Conservation (phyloP, 2,797 vertebrate species). For the Sebastes taczanowskii region DNA sequence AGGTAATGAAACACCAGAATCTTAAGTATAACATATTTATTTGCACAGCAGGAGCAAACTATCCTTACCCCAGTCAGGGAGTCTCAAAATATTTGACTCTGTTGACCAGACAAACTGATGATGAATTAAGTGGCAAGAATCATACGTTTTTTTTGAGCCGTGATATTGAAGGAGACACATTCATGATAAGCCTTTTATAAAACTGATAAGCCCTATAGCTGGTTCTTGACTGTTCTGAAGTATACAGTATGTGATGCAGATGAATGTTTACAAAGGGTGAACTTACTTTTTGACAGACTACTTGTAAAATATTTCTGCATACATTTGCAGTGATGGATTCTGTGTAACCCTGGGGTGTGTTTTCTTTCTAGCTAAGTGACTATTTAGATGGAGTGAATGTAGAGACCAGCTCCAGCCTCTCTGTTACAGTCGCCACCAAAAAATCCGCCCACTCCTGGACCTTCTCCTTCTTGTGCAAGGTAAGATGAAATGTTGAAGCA, state of each 20-base stretch:
- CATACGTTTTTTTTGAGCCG: background rate
- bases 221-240: background rate
- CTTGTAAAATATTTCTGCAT: background rate
- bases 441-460: constrained; percentile 96
- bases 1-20: background rate
- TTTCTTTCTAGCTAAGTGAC: constrained; percentile 88
- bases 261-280: background rate
- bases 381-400: constrained; percentile 94
- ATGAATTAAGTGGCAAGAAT: background rate
- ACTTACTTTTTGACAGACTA: background rate
- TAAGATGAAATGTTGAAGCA: constrained; percentile 65
- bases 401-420: constrained; percentile 92
- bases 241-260: background rate
- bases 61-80: background rate
- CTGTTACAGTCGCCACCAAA: constrained; percentile 95
- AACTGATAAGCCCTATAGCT: background rate
- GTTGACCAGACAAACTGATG: background rate
- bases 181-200: background rate
- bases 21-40: background rate
- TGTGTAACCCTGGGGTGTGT: background rate
- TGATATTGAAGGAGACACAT: background rate
- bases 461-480: constrained; percentile 97
- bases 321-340: background rate
- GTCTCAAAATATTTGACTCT: background rate
- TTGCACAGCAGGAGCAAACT: background rate